These are phyloP conservation scores for Sciaenops ocellatus DNA, from an alignment of 2,797 vertebrate genomes.

Conservation along the genomic window DNA sequence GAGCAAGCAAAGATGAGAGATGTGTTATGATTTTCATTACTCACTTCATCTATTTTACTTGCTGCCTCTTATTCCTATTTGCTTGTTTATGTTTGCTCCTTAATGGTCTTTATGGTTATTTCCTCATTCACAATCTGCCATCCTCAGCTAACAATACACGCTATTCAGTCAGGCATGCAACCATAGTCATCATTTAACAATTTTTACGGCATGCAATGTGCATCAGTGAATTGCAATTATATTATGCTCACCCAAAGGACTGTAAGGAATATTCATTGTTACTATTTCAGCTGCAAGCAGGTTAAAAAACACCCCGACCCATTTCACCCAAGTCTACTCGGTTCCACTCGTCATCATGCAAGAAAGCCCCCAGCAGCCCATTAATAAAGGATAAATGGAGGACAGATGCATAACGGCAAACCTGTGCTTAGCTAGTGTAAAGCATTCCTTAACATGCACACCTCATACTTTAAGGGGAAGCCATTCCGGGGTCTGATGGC, in stretches of 20 bases:
- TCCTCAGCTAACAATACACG: background rate
- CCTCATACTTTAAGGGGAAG: constrained; percentile 57
- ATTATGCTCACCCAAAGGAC: background rate
- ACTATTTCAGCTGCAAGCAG: background rate
- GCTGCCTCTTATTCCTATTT: background rate
- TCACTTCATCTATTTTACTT: constrained; percentile 2
- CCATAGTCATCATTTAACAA: constrained; percentile 9
- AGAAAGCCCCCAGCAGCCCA: constrained; percentile 30
- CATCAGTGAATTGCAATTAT: constrained; percentile 29
- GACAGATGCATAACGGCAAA: constrained; percentile 43
- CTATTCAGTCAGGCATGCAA: background rate
- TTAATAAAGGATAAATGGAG: constrained; percentile 54
- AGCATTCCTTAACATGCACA: constrained; percentile 59
- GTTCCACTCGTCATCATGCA: constrained; percentile 14
- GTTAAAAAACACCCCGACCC: background rate
- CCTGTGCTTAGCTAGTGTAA: constrained; percentile 48
- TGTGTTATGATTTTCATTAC: background rate
- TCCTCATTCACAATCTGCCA: constrained; percentile 6
- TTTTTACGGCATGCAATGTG: constrained; percentile 6
- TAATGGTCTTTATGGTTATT: constrained; percentile 3
- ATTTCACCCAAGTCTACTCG: background rate
- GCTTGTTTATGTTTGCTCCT: constrained; percentile 6
- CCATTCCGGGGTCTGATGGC: constrained; percentile 59
- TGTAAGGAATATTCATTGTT: background rate
- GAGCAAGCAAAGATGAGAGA: too few species aligned